Conservation (phyloP, 2,113 vertebrate species). For the Thamnophis sirtalis region DNA sequence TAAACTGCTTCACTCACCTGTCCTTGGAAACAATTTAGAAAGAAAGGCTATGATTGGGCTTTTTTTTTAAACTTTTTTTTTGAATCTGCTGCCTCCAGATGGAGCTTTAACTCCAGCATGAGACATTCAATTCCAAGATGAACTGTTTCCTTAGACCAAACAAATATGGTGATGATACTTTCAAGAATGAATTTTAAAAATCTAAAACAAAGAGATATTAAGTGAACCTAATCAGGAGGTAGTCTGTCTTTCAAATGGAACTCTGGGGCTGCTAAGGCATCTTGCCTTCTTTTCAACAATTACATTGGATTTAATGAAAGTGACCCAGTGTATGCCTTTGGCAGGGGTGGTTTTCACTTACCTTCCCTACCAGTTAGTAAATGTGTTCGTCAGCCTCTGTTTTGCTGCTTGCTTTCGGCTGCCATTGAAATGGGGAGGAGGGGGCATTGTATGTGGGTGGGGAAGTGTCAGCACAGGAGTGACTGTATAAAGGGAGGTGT, state of each 20-base stretch:
- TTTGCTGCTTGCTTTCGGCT: too few species aligned
- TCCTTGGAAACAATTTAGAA: accelerated
- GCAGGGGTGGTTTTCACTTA: too few species aligned
- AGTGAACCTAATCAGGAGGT: slow-evolving; percentile 25
- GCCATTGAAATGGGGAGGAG: too few species aligned
- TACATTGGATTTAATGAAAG: slow-evolving; percentile 52
- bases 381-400: too few species aligned
- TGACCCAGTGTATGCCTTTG: slow-evolving; percentile 42
- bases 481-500: too few species aligned
- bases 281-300: slow-evolving; percentile 14
- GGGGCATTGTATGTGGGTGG: too few species aligned
- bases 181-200: slow-evolving; percentile 60
- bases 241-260: slow-evolving; percentile 23
- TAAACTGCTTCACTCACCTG: not conserved
- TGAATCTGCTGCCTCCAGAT: slow-evolving; percentile 52
- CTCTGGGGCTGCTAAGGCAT: slow-evolving; percentile 15
- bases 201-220: slow-evolving; percentile 42
- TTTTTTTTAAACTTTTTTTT: not conserved
- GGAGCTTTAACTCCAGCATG: slow-evolving; percentile 68
- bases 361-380: too few species aligned
- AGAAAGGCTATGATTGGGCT: not conserved
- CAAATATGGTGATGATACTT: slow-evolving; percentile 38
- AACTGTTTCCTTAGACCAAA: slow-evolving; percentile 28
- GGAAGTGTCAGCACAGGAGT: too few species aligned
- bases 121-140: not conserved